Conservation (phyloP, 2,797 vertebrate species). For the Menidia menidia region DNA sequence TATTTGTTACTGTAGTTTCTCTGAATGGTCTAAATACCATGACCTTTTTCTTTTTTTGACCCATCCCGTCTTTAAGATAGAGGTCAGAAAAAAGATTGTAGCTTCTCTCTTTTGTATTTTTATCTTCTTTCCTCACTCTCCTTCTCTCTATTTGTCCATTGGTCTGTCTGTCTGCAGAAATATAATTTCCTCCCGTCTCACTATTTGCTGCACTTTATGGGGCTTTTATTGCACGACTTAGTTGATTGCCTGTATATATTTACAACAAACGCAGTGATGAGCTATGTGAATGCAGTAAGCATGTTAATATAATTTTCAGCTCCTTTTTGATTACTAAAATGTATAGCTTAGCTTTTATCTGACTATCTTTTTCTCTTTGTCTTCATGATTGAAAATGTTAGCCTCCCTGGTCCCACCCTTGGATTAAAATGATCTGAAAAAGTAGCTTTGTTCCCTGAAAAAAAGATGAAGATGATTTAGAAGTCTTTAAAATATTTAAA, state of each 20-base stretch:
- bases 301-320: conserved; percentile 68
- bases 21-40: conserved; percentile 59
- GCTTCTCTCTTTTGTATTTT: conserved; percentile 51
- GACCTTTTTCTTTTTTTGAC: conserved; percentile 58
- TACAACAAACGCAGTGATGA: conserved; percentile 73
- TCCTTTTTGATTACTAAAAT: conserved; percentile 72
- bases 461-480: conserved; percentile 52
- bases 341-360: conserved; percentile 50
- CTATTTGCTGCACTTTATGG: conserved; percentile 66
- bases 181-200: conserved; percentile 64
- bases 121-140: conserved; percentile 28
- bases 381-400: conserved; percentile 52
- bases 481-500: conserved; percentile 55
- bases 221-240: conserved; percentile 71
- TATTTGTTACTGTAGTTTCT: conserved; percentile 46
- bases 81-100: conserved; percentile 40
- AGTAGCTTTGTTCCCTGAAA: conserved; percentile 26
- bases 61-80: conserved; percentile 40
- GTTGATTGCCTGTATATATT: conserved; percentile 81
- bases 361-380: conserved; percentile 44
- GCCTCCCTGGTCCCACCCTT: conserved; percentile 26
- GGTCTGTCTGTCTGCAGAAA: conserved; percentile 46
- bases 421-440: conserved; percentile 51
- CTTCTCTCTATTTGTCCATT: conserved; percentile 29
- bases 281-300: conserved; percentile 67